A percentile compares a stretch with the other conserved stretches of the same genome.
These are phyloP conservation scores for Phymatocera aterrima DNA, from an alignment of 2,888 invertebrate species.

Conservation along the genomic window DNA sequence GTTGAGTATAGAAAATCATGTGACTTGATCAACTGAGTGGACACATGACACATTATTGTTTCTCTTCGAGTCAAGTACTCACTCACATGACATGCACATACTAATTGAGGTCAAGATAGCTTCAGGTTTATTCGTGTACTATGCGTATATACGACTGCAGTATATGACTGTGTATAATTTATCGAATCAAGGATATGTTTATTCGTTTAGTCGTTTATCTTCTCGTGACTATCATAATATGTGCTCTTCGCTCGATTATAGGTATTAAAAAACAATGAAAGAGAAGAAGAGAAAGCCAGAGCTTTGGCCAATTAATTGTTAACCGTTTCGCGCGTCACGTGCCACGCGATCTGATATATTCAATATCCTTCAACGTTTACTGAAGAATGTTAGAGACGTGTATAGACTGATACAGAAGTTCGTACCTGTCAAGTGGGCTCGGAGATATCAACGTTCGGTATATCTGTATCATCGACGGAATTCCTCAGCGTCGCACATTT, in stretches of 20 bases:
- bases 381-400: no score
- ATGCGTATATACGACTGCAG: neutral
- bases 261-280: neutral
- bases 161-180: no score
- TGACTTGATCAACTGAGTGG: neutral
- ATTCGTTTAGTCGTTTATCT: conserved; percentile 25
- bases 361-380: neutral
- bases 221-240: neutral
- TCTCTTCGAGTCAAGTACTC: neutral
- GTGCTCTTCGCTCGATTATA: neutral
- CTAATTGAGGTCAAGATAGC: neutral
- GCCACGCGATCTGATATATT: neutral
- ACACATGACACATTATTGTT: neutral
- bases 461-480: no score
- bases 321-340: neutral
- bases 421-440: no score
- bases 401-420: no score
- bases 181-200: conserved; percentile 10
- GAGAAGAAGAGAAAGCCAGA: neutral
- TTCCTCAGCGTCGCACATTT: no score
- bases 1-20: neutral
- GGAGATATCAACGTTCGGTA: no score
- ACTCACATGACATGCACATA: neutral
- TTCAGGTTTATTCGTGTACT: no score
- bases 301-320: neutral